A percentile compares a stretch with the other conserved stretches of the same genome.
Evolutionary conservation across 2,888 invertebrate species (phyloP).

Genomic region (Diplazon laetatorius): DNA sequence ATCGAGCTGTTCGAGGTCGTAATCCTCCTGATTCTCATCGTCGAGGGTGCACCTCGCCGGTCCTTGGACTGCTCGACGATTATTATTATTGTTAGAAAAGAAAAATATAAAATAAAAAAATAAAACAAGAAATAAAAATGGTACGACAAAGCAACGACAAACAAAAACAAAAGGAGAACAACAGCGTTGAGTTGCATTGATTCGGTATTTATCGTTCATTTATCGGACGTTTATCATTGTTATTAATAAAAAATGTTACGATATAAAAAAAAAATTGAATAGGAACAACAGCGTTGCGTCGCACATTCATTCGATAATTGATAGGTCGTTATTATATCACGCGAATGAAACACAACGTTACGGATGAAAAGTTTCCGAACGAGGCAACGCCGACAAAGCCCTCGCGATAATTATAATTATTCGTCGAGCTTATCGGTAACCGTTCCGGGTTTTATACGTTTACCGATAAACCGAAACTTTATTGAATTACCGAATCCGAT

Average conservation of each 20-base stretch:
- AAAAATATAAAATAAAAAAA: no score
- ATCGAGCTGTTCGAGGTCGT: constrained; percentile 82
- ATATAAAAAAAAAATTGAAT: background rate
- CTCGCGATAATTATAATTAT: constrained; percentile 35
- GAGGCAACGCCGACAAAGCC: no score
- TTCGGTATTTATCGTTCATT: no score
- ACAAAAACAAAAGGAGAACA: no score
- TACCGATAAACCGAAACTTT: constrained; percentile 16
- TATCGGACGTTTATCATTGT: no score
- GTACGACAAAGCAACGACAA: no score
- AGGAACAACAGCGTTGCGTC: background rate
- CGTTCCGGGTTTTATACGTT: constrained; percentile 18
- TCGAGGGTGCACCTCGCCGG: constrained; percentile 79
- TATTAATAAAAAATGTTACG: no score
- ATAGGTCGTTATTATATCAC: constrained; percentile 19
- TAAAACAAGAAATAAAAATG: no score
- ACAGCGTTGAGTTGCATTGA: no score
- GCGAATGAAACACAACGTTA: background rate
- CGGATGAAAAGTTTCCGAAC: no score
- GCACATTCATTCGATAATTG: background rate
- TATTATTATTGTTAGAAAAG: constrained; percentile 23
- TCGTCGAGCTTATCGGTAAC: constrained; percentile 2
- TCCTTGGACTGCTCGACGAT: constrained; percentile 72
- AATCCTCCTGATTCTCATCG: constrained; percentile 79
- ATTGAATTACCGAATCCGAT: constrained; percentile 54